phyloP scores from a whole-genome alignment of 2,113 vertebrate species.

The Cinclus cinclus region DNA sequence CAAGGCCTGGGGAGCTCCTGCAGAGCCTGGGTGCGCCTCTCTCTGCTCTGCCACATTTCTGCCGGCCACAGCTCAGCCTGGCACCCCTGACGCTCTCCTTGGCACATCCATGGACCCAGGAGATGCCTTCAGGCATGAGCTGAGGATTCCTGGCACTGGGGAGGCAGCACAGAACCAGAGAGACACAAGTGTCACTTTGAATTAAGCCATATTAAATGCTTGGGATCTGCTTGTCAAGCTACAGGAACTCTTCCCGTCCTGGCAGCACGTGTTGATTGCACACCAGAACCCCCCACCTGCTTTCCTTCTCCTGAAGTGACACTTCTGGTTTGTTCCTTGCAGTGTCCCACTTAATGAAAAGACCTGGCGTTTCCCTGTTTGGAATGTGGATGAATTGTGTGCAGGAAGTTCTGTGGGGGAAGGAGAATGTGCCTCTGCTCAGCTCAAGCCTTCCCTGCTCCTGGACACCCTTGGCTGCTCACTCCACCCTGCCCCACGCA shows the following conservation, averaged over 20 bases:
- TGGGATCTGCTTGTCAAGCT: background rate
- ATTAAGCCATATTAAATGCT: background rate
- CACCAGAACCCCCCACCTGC: background rate
- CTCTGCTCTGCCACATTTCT: background rate
- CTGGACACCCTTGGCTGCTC: background rate
- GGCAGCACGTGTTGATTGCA: background rate
- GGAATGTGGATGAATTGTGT: background rate
- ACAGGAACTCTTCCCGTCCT: background rate
- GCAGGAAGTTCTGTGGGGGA: background rate
- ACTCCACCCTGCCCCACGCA: fast-evolving
- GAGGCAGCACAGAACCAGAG: background rate
- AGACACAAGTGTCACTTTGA: background rate
- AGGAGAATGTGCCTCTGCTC: background rate
- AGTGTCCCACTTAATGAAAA: background rate
- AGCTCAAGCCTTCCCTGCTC: background rate
- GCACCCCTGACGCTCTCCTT: background rate
- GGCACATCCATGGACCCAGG: background rate
- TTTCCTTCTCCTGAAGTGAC: background rate
- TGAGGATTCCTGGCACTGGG: background rate
- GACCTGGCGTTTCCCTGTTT: background rate
- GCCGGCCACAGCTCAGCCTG: background rate
- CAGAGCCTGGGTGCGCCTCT: background rate
- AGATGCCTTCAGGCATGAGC: background rate
- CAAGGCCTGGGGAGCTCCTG: background rate
- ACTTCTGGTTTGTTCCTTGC: background rate